phyloP scores from a whole-genome alignment of 2,113 vertebrate genomes.

The Atlantisia rogersi region DNA sequence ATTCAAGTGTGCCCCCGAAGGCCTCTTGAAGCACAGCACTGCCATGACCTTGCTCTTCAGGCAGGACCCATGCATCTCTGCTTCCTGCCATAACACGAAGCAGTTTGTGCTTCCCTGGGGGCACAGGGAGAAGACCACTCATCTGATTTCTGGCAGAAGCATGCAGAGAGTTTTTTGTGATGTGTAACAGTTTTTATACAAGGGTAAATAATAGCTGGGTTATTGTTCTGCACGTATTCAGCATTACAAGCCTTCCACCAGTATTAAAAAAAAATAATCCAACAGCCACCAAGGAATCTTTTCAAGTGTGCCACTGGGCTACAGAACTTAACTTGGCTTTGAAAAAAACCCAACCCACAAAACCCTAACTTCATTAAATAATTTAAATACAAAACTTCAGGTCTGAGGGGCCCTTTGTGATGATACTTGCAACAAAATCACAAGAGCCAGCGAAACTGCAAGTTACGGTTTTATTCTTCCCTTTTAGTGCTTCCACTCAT shows the following conservation, averaged over 20 bases:
- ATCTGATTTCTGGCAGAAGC: neutral
- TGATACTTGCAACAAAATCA: neutral
- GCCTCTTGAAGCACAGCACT: rapidly evolving
- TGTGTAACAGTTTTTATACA: neutral
- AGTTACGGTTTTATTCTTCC: neutral
- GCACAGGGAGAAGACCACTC: neutral
- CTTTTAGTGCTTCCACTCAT: rapidly evolving
- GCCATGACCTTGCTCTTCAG: neutral
- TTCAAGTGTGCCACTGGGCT: neutral
- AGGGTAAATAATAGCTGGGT: neutral
- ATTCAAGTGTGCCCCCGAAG: neutral
- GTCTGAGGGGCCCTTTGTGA: neutral
- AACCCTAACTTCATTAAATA: neutral
- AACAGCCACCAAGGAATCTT: neutral
- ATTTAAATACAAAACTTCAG: neutral
- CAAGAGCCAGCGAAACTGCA: neutral
- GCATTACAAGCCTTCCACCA: neutral
- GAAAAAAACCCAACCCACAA: neutral
- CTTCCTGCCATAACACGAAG: rapidly evolving
- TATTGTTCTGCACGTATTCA: neutral
- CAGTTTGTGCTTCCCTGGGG: neutral
- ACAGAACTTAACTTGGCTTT: neutral
- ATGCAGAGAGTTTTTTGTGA: neutral
- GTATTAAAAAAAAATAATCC: neutral
- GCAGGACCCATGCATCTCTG: neutral